Base-by-base conservation (phyloP, 2,113 vertebrate genomes). In the Apistogramma diplotaenia region DNA sequence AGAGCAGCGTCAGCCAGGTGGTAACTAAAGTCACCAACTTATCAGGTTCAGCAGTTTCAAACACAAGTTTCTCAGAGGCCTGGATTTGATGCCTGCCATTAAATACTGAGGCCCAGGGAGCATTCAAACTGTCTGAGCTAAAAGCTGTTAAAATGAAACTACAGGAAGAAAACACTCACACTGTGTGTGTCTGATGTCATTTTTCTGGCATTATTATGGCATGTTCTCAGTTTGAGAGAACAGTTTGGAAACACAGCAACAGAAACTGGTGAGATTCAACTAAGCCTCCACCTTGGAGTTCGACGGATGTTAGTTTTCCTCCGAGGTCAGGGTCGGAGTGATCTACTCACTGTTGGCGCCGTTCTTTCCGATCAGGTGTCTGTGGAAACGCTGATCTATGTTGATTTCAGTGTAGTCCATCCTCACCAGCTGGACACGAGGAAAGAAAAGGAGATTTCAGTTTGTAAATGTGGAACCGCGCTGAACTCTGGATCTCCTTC, bases 371-470 rank as follows among this genome's bases (percentile, higher is more conserved):
- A 95, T 96, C 13, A 96, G 94, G 85, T 96, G 95, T 77, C 95
- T 94, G 76, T 96, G 94, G 89, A 97, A 96, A 27, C 95, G 95
- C 81, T 94, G 95, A 56, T 96, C 94, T 40, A 96, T 94, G 78
- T 91, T 94, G 62, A 96, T 94, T 75, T 96, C 95, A 1, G 94
- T 94, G 93, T 95, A 96, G 91, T 97, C 95, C 95, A 96, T 96
- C 85, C 92, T 94, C 37, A 94, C 93, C 83, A 96, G 92, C 96
- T 96, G 84, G 27, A 83, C 40, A 78, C 19, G 76, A 1, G 10
- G 40, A 4, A 77, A 8, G 83, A 78, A 7, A 5, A 18, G 49
- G 15, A 53, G 31, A 51, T 31, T n/a, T 74, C 29, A n/a, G 18
- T 35, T 6, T 53, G 15, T 5, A 31, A 27, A 51, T 70, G 65